These are phyloP conservation scores for Heliconius sara DNA, from an alignment of 2,888 invertebrate species.

Conservation along the genomic window DNA sequence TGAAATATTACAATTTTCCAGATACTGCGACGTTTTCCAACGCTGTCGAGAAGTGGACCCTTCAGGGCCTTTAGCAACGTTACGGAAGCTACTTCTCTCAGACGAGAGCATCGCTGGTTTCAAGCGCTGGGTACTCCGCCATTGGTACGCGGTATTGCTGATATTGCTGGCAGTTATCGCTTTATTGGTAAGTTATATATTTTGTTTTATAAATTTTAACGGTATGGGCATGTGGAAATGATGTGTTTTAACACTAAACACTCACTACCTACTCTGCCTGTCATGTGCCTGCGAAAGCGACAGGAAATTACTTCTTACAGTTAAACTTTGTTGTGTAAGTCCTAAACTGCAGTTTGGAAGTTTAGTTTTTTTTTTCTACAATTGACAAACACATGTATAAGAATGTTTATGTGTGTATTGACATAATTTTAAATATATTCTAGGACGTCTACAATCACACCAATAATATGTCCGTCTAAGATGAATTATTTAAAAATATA, in stretches of 20 bases:
- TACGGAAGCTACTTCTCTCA: conserved; percentile 92
- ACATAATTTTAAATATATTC: background rate
- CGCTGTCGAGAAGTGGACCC: conserved; percentile 96
- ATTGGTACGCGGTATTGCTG: conserved; percentile 95
- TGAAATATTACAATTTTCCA: conserved; percentile 50
- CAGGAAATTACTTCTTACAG: too few relatives aligned
- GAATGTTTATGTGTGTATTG: background rate
- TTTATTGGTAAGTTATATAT: conserved; percentile 88
- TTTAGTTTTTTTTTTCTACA: background rate
- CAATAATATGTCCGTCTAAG: background rate
- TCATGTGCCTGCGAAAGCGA: too few relatives aligned
- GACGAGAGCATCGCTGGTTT: conserved; percentile 96
- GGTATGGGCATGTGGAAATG: too few relatives aligned
- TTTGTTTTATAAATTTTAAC: too few relatives aligned
- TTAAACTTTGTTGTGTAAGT: too few relatives aligned
- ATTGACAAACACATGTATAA: background rate
- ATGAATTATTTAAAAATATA: background rate
- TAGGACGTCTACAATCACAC: background rate
- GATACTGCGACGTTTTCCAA: conserved; percentile 87
- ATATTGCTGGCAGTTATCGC: conserved; percentile 89
- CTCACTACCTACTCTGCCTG: too few relatives aligned
- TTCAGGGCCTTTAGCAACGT: conserved; percentile 94
- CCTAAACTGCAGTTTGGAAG: too few relatives aligned
- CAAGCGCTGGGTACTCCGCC: conserved; percentile 92
- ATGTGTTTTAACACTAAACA: too few relatives aligned